Base-by-base conservation (phyloP, 2,888 invertebrate species). In the Flabesymbios commensalis region DNA sequence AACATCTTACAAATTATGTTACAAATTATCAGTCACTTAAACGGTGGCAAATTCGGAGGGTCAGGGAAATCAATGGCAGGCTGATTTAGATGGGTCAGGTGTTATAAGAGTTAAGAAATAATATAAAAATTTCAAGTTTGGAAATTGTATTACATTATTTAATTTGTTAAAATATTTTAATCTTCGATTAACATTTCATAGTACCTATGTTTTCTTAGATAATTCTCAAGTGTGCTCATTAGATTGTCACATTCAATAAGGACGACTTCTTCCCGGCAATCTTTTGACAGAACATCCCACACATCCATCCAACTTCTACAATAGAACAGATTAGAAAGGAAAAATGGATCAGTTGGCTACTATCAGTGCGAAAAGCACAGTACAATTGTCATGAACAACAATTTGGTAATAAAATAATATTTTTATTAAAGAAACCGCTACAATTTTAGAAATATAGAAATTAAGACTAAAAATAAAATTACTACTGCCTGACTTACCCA, bases 181-280 rank as follows among this genome's bases (percentile, higher is more conserved):
- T n/a, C n/a, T n/a, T n/a, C n/a, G n/a, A n/a, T n/a, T n/a, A n/a
- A n/a, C n/a, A n/a, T n/a, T n/a, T n/a, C n/a, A n/a, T n/a, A n/a
- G n/a, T 73, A 87, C 85, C 93, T 88, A 82, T 95, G 94, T 85
- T 95, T 95, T 72, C 91, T 88, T 64, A 95, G 87, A 84, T 95
- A 95, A 71, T 90, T 91, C 77, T 94, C 93, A 41, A 95, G 86
- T 19, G 94, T 94, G 64, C 90, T 89, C 75, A 92, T 89, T 64
- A 95, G 85, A 70, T 90, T 90, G 76, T 90, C 89, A 69, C 91
- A 90, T 83, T 94, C 92, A 58, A 95, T 90, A 53, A 93, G 88
- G 47, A 93, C 90, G 70, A 94, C 90, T 83, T 83, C 79, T 61
- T 83, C 82, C 54, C 83, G 73, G 62, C 84, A 85, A 45, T 83